Base-by-base conservation (phyloP, 2,888 invertebrate species). In the Oscheius sp. region DNA sequence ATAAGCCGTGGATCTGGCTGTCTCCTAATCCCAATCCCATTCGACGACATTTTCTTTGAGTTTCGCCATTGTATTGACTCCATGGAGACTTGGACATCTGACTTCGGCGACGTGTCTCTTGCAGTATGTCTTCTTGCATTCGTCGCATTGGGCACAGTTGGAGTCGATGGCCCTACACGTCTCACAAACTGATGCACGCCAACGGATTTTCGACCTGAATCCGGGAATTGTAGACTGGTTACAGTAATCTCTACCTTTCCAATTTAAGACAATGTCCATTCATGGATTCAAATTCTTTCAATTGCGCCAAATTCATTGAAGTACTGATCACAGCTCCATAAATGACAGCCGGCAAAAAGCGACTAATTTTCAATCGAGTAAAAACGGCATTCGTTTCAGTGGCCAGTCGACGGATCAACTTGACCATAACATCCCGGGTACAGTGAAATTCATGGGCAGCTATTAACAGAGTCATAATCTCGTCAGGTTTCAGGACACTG, bases 301-400 rank as follows among this genome's bases (percentile, higher is more conserved):
- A 18, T 64, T 84, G 82, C 6, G 70, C 68, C 71, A 84, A 66
- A 59, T 86, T 86, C 80, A 86, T 77, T 49, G 81, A 83, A 16
- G 86, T 82, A 12, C 81, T 81, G 29, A 86, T 82, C n/a, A 86
- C 83, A 5, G 84, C 81, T n/a, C 84, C 85, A 56, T 86, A 85
- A 9, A 64, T 72, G 45, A 72, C 55, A 9, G 85, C 82, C 12
- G 85, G 85, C 58, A 86, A 74, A 64, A 75, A 84, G 25, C 85
- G 76, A 12, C 78, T 80, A 59, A 86, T 79, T 72, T 83, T 82
- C n/a, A 86, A 76, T 18, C 84, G 80, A n/a, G 82, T 84, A 75
- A 83, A 84, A 0, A 79, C 78, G 27, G 74, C 64, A 61, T 84
- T 81, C 18, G 82, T 82, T 71, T 85, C 86, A 1, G 75, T 68